Evolutionary conservation across 2,888 invertebrate species (phyloP).

Genomic region (Tetrapedia diversipes): DNA sequence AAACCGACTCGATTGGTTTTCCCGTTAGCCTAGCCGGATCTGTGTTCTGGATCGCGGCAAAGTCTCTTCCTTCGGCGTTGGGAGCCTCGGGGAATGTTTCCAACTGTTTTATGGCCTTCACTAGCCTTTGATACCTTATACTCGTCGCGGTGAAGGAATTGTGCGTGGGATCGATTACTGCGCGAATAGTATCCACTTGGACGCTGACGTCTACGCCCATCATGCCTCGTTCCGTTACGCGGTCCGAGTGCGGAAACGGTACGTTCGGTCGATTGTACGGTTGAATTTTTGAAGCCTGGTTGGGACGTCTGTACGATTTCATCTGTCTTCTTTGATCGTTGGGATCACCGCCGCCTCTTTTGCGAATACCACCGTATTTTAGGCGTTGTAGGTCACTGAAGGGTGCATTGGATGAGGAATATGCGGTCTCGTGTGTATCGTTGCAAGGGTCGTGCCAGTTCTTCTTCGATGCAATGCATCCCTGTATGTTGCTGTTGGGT

Average conservation of each 20-base stretch:
- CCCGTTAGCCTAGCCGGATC: not conserved
- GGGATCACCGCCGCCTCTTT: conserved; percentile 54
- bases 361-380: conserved; percentile 17
- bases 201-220: conserved; percentile 22
- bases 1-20: fast-evolving
- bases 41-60: too few relatives aligned
- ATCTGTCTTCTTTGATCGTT: not conserved
- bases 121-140: not conserved
- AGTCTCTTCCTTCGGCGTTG: too few relatives aligned
- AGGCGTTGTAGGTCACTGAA: not conserved
- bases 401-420: too few relatives aligned
- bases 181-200: conserved; percentile 2
- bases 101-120: not conserved
- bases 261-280: too few relatives aligned
- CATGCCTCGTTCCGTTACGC: not conserved
- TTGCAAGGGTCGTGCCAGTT: conserved; percentile 5
- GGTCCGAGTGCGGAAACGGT: not conserved
- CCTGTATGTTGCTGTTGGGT: not conserved
- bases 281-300: too few relatives aligned
- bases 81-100: not conserved
- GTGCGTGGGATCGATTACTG: not conserved
- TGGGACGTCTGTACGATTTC: not conserved
- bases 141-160: conserved; percentile 3
- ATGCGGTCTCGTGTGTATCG: too few relatives aligned
- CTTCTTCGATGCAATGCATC: not conserved